Base-by-base conservation (phyloP, 2,888 invertebrate genomes). In the Chrysomela aeneicollis region DNA sequence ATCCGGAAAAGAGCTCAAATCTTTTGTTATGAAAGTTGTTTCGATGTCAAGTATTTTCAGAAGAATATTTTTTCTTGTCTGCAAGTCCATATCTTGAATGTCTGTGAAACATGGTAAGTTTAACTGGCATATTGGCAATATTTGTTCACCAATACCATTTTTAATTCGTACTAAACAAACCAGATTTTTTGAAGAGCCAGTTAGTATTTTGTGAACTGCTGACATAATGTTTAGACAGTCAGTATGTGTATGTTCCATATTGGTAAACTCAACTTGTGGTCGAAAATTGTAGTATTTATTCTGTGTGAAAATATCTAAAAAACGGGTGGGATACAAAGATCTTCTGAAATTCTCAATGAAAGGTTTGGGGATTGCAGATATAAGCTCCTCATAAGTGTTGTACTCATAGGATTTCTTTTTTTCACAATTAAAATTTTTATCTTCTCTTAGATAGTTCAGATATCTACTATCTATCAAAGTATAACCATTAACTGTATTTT, bases 261-360 rank as follows among this genome's bases (percentile, higher is more conserved):
- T 79, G 74, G 87, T 88, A 78, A 92, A 88, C 80, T 94, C 93
- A 5, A 92, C 87, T 83, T 92, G 92, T 0, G 90, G 89, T 54
- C 85, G 85, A 71, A 88, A 89, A 66, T 59, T 64, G 22, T 91
- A 87, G 74, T 89, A 88, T 51, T 88, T 83, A 64, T 87, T 85
- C 42, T 88, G 85, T n/a, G 87, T 86, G 62, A 88, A 82, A 17
- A 93, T 84, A 76, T 93, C 91, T 21, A 93, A 86, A 73, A 91
- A 88, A 65, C 86, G 85, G 8, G 89, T 84, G 0, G 93, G 89
- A 69, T 91, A 86, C 49, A 83, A 75, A 22, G 88, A 90, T 2
- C 81, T 81, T 49, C 87, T 85, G 63, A 90, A 88, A 65, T 87
- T 86, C 35, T 87, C 82, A 1, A 87, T 19, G 35, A 68, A 68